Base-by-base conservation (phyloP, 2,797 vertebrate genomes). In the Acipenser transmontanus region DNA sequence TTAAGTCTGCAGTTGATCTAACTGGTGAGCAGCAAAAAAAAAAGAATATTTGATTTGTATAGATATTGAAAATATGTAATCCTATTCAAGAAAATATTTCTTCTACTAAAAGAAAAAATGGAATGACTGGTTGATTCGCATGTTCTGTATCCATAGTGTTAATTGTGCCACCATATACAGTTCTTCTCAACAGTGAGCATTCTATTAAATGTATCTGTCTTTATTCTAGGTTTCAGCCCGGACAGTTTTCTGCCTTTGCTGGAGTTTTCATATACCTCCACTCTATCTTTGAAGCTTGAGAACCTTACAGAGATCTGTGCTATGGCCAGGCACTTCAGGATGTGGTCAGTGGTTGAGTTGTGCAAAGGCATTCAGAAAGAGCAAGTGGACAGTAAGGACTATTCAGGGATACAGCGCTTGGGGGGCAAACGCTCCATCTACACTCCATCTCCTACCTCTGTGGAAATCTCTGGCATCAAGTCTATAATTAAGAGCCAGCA, bases 261-360 rank as follows among this genome's bases (percentile, higher is more conserved):
- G 74, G 88, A 92, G 66, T 92, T 91, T 78, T 92, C 88, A 72
- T 92, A 92, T 76, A 91, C 89, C 20, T 92, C 91, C 71, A 91
- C 85, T 0, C 79, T 92, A 61, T 82, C 85, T 7, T 82, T 92
- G 56, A 85, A 79, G 70, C 75, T 75, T 67, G 81, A 87, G 66
- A 82, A 88, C 74, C 78, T 92, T 59, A 84, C 82, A 0, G 91
- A 92, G 76, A 88, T 91, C 69, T 83, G 84, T 50, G 76, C 91
- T 50, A 86, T 92, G 87, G 91, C 91, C 49, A 88, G 88, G 12
- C 91, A 92, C 78, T 77, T 92, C 56, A 87, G 91, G 69, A 92
- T 92, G 89, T 92, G 91, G 91, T 85, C 82, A 2, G 91, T 89
- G 1, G 83, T 92, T 72, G 91, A 92, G 64, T 88, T 88, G 71